Base-by-base conservation (phyloP, 2,797 vertebrate species). In the Phalanger gymnotis region DNA sequence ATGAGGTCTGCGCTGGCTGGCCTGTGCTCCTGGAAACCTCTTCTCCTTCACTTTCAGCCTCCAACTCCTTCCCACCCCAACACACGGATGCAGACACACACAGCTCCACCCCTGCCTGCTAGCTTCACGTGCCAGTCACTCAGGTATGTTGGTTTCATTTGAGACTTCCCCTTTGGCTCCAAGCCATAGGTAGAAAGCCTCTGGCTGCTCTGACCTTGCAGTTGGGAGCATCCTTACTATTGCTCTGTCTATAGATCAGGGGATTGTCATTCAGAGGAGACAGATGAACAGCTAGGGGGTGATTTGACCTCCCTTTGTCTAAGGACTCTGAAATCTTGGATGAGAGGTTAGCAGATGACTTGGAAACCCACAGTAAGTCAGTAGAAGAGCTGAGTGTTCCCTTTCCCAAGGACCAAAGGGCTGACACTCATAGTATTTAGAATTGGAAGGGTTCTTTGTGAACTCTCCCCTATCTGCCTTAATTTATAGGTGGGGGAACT, bases 311-410 rank as follows among this genome's bases (percentile, higher is more conserved):
- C 73, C 25, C 9, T 51, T 47, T 58, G 0, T 1, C 34, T 90
- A 96, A 97, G 90, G 92, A 92, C 53, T 52, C 22, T 89, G 92
- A 66, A 13, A 92, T 55, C 92, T 90, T 53, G 58, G 58, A 54
- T 12, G 87, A 95, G 87, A 92, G 90, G 40, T 31, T 14, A 1
- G 58, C 66, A 10, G 47, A 52, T 40, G 54, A 34, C 4, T 5
- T 16, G 81, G 40, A 40, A 14, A 28, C 12, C 12, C 3, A 0
- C 0, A 14, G 11, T 10, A 9, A 34, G 61, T 56, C 40, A 57
- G 0, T 6, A 87, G 61, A 19, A 81, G 47, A 10, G 34, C 0
- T 5, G 13, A 81, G n/a, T 6, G 73, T 3, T 87, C 40, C 73
- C 40, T 51, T 87, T 87, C 40, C 40, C 40, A 27, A 27, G 40